These are phyloP conservation scores for Illadopsis cleaveri DNA, from an alignment of 2,113 vertebrate genomes.

Conservation along the genomic window DNA sequence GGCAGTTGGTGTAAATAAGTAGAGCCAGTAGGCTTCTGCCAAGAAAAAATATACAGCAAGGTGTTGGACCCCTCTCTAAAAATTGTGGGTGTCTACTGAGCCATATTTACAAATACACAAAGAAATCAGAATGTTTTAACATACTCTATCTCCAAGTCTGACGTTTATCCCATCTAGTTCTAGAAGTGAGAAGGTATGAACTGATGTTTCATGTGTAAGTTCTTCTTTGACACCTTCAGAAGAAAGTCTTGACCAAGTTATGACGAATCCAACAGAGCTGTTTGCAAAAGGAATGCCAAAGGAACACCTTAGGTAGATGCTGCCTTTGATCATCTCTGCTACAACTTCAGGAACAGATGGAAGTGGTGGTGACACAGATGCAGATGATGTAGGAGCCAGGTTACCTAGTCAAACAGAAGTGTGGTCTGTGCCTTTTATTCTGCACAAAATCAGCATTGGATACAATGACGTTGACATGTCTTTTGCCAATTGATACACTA, in stretches of 20 bases:
- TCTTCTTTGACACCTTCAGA: slow-evolving; percentile 82
- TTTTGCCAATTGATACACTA: not conserved
- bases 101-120: not conserved
- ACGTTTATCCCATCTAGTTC: slow-evolving; percentile 91
- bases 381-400: not conserved
- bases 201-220: slow-evolving; percentile 81
- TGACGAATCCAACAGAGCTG: slow-evolving; percentile 78
- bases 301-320: slow-evolving; percentile 80
- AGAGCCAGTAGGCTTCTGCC: not conserved
- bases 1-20: not conserved
- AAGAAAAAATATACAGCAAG: not conserved
- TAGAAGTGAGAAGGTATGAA: slow-evolving; percentile 79
- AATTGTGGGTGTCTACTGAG: not conserved
- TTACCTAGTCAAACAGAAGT: slow-evolving; percentile 49
- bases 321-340: slow-evolving; percentile 70
- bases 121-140: slow-evolving; percentile 15
- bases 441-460: not conserved
- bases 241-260: slow-evolving; percentile 86
- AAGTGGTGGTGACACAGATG: slow-evolving; percentile 50
- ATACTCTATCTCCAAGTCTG: slow-evolving; percentile 88
- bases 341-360: slow-evolving; percentile 72
- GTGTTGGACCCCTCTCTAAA: not conserved
- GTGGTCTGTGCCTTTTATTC: not conserved
- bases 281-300: slow-evolving; percentile 74
- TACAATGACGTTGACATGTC: not conserved